Conservation (phyloP, 2,113 vertebrate species). For the Elephantulus edwardii region DNA sequence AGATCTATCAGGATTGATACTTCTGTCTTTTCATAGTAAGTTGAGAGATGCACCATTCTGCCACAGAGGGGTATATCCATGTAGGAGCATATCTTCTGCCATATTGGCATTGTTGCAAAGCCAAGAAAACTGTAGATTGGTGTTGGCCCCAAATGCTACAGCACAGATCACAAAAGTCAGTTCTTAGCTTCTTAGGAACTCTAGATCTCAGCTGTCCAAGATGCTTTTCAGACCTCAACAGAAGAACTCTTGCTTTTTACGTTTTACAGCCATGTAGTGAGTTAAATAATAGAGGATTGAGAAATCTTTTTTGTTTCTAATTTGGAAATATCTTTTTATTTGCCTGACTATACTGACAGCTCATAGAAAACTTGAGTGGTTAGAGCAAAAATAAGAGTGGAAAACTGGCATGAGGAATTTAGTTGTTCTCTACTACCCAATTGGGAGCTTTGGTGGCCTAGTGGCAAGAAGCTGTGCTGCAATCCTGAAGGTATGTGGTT, state of each 20-base stretch:
- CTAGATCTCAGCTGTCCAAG: neutral
- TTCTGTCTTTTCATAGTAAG: neutral
- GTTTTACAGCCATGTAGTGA: neutral
- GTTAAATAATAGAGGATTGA: neutral
- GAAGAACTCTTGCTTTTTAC: neutral
- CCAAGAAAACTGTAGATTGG: neutral
- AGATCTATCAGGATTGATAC: neutral
- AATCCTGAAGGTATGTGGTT: no score
- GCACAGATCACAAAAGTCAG: neutral
- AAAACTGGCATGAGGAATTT: neutral
- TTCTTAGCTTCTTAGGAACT: neutral
- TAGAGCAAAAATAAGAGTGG: neutral
- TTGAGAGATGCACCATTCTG: neutral
- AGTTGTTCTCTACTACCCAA: no score
- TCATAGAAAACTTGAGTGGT: neutral
- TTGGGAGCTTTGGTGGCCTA: no score
- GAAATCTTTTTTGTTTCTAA: slow-evolving; percentile 4
- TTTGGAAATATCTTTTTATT: neutral
- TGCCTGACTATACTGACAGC: neutral
- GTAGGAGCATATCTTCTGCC: neutral
- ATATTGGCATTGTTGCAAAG: neutral
- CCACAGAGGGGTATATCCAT: fast-evolving
- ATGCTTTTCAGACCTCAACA: neutral
- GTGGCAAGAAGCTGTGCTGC: no score
- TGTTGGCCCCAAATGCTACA: neutral